These are phyloP conservation scores for Lagopus muta DNA, from an alignment of 2,113 vertebrate genomes.

Conservation along the genomic window DNA sequence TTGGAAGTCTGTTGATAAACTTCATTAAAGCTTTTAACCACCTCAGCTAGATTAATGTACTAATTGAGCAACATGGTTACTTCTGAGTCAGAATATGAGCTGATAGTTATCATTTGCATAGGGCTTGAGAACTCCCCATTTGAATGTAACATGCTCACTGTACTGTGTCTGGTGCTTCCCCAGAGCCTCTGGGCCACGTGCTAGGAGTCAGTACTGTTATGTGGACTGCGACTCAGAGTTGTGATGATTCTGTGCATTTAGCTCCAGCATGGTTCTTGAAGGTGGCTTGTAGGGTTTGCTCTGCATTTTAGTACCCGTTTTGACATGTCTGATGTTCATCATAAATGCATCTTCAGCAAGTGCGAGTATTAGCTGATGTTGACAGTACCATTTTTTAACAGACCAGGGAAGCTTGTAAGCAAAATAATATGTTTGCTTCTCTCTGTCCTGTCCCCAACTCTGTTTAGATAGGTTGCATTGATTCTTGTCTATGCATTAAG, in stretches of 20 bases:
- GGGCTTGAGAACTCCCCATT: background rate
- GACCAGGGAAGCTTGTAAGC: accelerated
- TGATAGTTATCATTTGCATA: background rate
- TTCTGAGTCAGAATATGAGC: background rate
- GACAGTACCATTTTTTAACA: background rate
- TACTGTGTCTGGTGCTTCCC: background rate
- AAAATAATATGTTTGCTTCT: background rate
- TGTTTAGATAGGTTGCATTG: background rate
- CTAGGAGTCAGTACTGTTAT: background rate
- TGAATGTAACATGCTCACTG: background rate
- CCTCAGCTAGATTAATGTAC: background rate
- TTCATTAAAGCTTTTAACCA: background rate
- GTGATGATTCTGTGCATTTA: background rate
- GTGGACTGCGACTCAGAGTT: background rate
- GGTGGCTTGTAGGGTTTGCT: background rate
- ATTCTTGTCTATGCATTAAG: background rate
- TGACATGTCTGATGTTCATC: background rate
- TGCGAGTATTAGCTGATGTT: background rate
- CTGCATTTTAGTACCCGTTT: background rate
- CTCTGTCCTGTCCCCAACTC: background rate
- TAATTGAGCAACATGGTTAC: background rate
- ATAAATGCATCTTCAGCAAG: background rate
- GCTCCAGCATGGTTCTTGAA: background rate
- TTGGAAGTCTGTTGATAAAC: background rate
- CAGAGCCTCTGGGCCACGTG: background rate